Conservation (phyloP, 2,113 vertebrate genomes). For the Coracopsis vasa region DNA sequence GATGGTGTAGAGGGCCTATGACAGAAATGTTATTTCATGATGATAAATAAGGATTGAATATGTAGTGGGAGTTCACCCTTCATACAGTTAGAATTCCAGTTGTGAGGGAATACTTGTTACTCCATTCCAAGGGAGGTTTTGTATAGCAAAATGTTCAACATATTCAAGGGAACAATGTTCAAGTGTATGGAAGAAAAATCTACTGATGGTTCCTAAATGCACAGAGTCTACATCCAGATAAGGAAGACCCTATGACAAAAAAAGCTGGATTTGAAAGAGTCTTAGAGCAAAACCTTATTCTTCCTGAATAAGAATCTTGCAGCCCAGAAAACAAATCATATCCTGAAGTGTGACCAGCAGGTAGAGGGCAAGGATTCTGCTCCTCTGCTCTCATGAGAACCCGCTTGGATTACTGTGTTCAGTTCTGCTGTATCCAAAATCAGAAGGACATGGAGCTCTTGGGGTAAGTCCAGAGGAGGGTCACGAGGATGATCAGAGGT, state of each 20-base stretch:
- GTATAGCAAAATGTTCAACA: neutral
- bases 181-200: neutral
- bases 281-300: neutral
- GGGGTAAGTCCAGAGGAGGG: neutral
- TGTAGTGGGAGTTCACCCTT: neutral
- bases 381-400: neutral
- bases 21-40: accelerated
- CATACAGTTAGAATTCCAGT: neutral
- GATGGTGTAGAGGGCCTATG: accelerated
- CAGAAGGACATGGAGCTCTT: neutral
- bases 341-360: neutral
- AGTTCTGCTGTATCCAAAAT: neutral
- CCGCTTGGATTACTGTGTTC: neutral
- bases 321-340: neutral
- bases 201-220: neutral
- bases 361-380: neutral
- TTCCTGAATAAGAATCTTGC: neutral
- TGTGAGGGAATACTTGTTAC: neutral
- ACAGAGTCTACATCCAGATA: neutral
- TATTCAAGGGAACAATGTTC: accelerated
- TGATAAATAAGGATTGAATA: neutral
- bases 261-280: neutral
- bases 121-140: neutral
- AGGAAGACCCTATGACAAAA: neutral
- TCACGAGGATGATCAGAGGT: neutral